Evolutionary conservation across 1,140 invertebrate species (phyloP), one percentile per base, ranked within the genome.

Genomic region (Papilio aristodemus): DNA sequence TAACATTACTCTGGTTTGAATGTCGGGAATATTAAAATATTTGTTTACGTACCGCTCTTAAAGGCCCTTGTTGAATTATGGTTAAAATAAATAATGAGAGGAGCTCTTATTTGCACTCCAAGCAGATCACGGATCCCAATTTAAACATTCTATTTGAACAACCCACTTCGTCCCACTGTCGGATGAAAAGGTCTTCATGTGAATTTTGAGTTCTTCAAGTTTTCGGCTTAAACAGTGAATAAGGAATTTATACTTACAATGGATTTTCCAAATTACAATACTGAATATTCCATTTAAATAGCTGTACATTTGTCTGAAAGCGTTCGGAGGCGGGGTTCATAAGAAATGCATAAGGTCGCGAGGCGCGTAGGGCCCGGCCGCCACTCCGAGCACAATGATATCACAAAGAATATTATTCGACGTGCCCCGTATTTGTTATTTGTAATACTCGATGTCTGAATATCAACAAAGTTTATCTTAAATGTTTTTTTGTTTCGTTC

Each of bases 211-310:
- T 74, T 75, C 69, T 77, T 80, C 78, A 80, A 79, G 75, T 76
- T 82, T 86, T 81, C 79, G 71, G 74, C 81, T 83, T 85, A 81
- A 84, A 86, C 79, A 87, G 76, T 87, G 85, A 89, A 89, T 86
- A 87, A 82, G 76, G 85, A 79, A 87, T 84, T 83, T 81, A 73
- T 71, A 72, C 73, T 70, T 81, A 87, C 79, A 85, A 85, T 87
- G 81, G 80, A 86, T 84, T 76, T 77, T 81, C 80, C 79, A 84
- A 87, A 80, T 80, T 84, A 86, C 83, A 82, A 80, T 84, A 81
- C 82, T 87, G 82, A 89, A 89, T 87, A 89, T 87, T 89, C 87
- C 71, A 87, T 89, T 83, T 82, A 87, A 87, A 86, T 84, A 84
- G 84, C 84, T 76, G 76, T 80, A 86, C 82, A 89, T 87, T 89